Percentiles rank a stretch among this genome's conserved stretches.
phyloP scores from a whole-genome alignment of 2,888 invertebrate genomes.

The Microdon myrmicae region DNA sequence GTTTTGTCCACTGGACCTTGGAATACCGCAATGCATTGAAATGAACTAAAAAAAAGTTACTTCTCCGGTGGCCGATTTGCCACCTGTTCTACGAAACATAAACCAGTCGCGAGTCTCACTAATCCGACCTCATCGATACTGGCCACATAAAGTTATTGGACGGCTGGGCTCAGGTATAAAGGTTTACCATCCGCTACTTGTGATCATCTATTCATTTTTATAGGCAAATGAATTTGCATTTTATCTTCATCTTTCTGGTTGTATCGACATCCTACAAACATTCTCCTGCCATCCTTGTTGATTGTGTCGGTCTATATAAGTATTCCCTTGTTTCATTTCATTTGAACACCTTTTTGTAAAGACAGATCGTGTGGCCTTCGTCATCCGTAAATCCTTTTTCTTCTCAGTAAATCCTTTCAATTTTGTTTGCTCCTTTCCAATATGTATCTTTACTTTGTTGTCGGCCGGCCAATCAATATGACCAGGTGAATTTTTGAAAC shows the following conservation, averaged over 20 bases:
- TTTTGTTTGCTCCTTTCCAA: constrained; percentile 13
- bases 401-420: constrained; percentile 36
- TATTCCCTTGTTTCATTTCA: constrained; percentile 15
- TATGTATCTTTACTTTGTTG: constrained; percentile 7
- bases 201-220: constrained; percentile 23
- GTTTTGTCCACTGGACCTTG: constrained; percentile 36
- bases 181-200: constrained; percentile 20
- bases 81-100: constrained; percentile 37
- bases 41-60: constrained; percentile 12
- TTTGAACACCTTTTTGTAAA: constrained; percentile 38
- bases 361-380: constrained; percentile 28
- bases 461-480: constrained; percentile 34
- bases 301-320: constrained; percentile 4
- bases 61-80: constrained; percentile 15
- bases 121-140: constrained; percentile 38
- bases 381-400: constrained; percentile 29
- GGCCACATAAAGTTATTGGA: constrained; percentile 27
- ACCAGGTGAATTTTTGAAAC: constrained; percentile 51
- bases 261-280: not conserved
- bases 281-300: constrained; percentile 21
- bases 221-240: constrained; percentile 37
- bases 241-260: constrained; percentile 13
- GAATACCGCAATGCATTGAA: constrained; percentile 16
- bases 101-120: constrained; percentile 33
- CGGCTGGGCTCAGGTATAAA: not conserved